These are phyloP conservation scores for Sebastes schlegelii DNA, from an alignment of 2,113 vertebrate genomes.

Conservation along the genomic window DNA sequence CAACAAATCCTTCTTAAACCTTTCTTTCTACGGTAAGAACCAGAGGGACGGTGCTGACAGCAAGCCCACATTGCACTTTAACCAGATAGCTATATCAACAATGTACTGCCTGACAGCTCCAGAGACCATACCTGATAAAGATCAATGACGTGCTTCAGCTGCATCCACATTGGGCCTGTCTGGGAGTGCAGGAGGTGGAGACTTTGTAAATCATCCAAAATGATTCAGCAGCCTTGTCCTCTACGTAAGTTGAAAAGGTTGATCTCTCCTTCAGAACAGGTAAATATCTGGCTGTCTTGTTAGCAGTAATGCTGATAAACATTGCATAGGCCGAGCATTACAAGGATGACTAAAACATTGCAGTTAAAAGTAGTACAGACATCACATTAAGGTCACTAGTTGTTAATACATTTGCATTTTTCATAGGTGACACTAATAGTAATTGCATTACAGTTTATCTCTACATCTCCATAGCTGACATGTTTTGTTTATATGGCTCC, in stretches of 20 bases:
- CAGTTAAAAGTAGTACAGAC: too few species aligned
- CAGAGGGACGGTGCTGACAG: neutral
- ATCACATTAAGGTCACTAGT: too few species aligned
- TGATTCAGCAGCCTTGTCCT: neutral
- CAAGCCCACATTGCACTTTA: neutral
- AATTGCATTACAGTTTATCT: too few species aligned
- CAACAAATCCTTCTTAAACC: neutral
- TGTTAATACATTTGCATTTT: too few species aligned
- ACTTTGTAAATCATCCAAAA: neutral
- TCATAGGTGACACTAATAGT: too few species aligned
- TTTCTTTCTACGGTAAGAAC: neutral
- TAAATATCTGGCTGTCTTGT: too few species aligned
- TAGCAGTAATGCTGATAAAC: too few species aligned
- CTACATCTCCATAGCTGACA: too few species aligned
- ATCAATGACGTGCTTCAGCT: constrained; percentile 1
- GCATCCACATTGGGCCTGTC: neutral
- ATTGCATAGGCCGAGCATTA: too few species aligned
- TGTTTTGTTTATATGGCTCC: too few species aligned
- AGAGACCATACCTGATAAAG: neutral
- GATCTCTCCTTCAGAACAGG: too few species aligned
- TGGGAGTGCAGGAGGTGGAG: neutral
- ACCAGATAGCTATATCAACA: neutral
- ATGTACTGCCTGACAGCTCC: neutral
- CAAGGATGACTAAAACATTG: too few species aligned
- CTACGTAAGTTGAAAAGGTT: neutral